These are phyloP conservation scores for Ctenomys sociabilis DNA, from an alignment of 2,113 vertebrate genomes.

Conservation along the genomic window DNA sequence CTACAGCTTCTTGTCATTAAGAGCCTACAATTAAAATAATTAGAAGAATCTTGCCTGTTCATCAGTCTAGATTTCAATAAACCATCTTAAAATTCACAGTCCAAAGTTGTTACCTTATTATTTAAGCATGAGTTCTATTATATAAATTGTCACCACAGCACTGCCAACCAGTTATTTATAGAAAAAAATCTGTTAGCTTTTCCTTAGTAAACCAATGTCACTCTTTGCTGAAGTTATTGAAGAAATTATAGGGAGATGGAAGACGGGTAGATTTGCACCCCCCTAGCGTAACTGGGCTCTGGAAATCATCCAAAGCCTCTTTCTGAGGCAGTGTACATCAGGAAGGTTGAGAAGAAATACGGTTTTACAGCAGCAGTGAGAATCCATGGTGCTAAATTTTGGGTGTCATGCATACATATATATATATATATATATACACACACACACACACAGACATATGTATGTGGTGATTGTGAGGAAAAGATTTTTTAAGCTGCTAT, in stretches of 20 bases:
- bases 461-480: constrained; percentile 57
- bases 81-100: constrained; percentile 79
- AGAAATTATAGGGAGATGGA: constrained; percentile 60
- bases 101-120: constrained; percentile 82
- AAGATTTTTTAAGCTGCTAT: constrained; percentile 70
- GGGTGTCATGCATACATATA: constrained; percentile 59
- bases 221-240: constrained; percentile 69
- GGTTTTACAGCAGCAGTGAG: constrained; percentile 54
- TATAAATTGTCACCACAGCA: constrained; percentile 79
- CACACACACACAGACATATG: constrained; percentile 51
- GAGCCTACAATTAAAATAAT: constrained; percentile 82
- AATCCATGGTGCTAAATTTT: constrained; percentile 67
- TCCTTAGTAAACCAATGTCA: constrained; percentile 69
- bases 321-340: constrained; percentile 46
- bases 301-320: constrained; percentile 60
- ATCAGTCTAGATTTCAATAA: constrained; percentile 81
- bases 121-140: constrained; percentile 82
- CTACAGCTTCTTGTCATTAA: constrained; percentile 77
- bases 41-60: constrained; percentile 75
- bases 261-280: constrained; percentile 27
- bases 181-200: constrained; percentile 79
- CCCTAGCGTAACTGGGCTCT: background rate
- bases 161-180: constrained; percentile 81
- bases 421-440: background rate
- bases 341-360: constrained; percentile 57